Evolutionary conservation across 2,888 invertebrate species (phyloP).

Genomic region (Ormyrus rosae): DNA sequence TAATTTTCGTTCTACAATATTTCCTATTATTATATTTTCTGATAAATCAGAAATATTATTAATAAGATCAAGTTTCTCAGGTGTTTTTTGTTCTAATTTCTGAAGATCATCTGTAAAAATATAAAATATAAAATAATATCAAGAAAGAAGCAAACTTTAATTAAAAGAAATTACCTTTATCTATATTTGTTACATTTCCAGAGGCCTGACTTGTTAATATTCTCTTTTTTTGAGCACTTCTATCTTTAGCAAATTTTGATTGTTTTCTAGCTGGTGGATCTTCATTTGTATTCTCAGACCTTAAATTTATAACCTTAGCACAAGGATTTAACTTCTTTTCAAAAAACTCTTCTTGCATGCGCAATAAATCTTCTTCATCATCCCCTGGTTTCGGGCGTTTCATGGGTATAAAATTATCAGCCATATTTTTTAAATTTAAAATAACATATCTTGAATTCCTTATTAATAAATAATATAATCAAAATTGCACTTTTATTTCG

Average conservation of each 20-base stretch:
- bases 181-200: constrained; percentile 44
- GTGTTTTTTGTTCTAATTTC: neutral
- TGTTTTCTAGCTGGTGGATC: constrained; percentile 52
- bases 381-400: constrained; percentile 83
- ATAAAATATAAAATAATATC: constrained; percentile 1
- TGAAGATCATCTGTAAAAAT: constrained; percentile 29
- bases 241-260: constrained; percentile 67
- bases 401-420: constrained; percentile 54
- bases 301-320: constrained; percentile 78
- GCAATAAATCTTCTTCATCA: constrained; percentile 84
- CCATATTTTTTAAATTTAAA: constrained; percentile 28
- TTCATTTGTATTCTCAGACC: constrained; percentile 18
- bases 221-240: constrained; percentile 56
- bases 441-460: no score
- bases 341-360: constrained; percentile 85
- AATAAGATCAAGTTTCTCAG: constrained; percentile 46
- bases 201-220: constrained; percentile 62
- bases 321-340: constrained; percentile 80
- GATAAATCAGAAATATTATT: constrained; percentile 48
- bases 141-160: constrained; percentile 5
- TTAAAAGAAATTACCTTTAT: constrained; percentile 29
- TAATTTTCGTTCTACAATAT: constrained; percentile 69
- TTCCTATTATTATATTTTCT: constrained; percentile 67
- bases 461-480: no score
- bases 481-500: no score